Base-by-base conservation (phyloP, 2,797 vertebrate species). In the Ptychadena robeensis region DNA sequence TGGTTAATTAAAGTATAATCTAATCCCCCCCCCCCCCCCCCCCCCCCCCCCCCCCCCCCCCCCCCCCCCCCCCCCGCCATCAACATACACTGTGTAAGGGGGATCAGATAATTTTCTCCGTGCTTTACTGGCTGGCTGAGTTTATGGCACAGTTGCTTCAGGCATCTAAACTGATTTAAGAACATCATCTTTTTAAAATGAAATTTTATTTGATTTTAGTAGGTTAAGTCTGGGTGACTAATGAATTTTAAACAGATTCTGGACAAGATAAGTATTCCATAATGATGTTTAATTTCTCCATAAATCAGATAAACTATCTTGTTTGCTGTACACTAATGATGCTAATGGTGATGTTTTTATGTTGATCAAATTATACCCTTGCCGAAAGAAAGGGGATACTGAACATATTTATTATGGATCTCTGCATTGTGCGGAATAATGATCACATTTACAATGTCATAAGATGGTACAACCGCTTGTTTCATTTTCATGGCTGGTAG, bases 381-480 rank as follows among this genome's bases (percentile, higher is more conserved):
- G 34, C 14, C 44, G 32, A 25, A 71, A 48, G 67, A 82, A 76
- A 77, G 44, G 4, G 11, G 4, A 66, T 74, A 59, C 61, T 63
- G 53, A 37, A 76, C 68, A 44, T 69, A 82, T 82, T 69, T 82
- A 82, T 76, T 82, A 67, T n/a, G 34, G 44, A 64, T 68, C 28
- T 66, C 71, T 82, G 31, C 28, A 82, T 61, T 76, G 35, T 40
- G 61, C 65, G 68, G 30, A 25, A 59, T 38, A 61, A 69, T 72
- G 38, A 77, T 77, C 61, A 77, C 73, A 61, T 77, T 82, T 59
- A 71, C 81, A 64, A 70, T 64, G 14, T 40, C 28, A 30, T 31
- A 44, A 11, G 37, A 48, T 37, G 27, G 32, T 57, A 34, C 37
- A 57, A 67, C 40, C 3, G 34, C 25, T 25, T 79, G 31, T 25